Conservation (phyloP, 1,140 invertebrate species). For the Drosophila nigromelanica region DNA sequence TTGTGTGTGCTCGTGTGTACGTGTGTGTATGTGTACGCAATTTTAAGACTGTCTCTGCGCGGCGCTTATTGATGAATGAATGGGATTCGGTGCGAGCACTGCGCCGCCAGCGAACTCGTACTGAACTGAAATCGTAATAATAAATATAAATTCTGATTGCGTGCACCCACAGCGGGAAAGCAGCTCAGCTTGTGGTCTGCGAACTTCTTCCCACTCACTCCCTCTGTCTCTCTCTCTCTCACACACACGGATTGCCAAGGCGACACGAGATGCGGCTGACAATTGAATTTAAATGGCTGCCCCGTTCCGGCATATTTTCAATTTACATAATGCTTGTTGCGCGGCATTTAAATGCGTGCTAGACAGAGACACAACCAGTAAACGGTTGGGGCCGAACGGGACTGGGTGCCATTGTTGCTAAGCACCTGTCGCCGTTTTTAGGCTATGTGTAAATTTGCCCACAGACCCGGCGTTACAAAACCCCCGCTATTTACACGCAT, state of each 20-base stretch:
- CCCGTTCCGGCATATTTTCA: conserved; percentile 71
- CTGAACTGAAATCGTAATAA: conserved; percentile 63
- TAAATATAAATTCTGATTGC: conserved; percentile 71
- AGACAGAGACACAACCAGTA: conserved; percentile 32
- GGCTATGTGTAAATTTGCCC: conserved; percentile 63
- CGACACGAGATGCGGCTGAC: conserved; percentile 48
- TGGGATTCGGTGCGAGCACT: conserved; percentile 42
- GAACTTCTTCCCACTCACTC: not conserved
- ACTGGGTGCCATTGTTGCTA: conserved; percentile 21
- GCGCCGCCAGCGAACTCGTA: conserved; percentile 49
- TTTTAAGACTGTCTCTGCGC: conserved; percentile 22
- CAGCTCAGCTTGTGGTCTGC: conserved; percentile 8
- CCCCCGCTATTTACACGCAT: conserved; percentile 63
- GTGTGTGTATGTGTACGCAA: not conserved
- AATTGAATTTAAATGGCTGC: conserved; percentile 79
- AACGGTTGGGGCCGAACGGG: not conserved
- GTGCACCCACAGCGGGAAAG: conserved; percentile 37
- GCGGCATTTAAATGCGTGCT: conserved; percentile 65
- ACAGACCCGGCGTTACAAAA: conserved; percentile 34
- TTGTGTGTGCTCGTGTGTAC: not conserved
- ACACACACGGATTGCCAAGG: conserved; percentile 47
- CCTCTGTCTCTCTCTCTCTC: not conserved
- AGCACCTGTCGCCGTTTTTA: conserved; percentile 59
- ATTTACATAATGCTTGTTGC: conserved; percentile 82
- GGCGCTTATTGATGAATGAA: conserved; percentile 51